Evolutionary conservation across 1,140 invertebrate species (phyloP).

Genomic region (Zaprionus taronus): DNA sequence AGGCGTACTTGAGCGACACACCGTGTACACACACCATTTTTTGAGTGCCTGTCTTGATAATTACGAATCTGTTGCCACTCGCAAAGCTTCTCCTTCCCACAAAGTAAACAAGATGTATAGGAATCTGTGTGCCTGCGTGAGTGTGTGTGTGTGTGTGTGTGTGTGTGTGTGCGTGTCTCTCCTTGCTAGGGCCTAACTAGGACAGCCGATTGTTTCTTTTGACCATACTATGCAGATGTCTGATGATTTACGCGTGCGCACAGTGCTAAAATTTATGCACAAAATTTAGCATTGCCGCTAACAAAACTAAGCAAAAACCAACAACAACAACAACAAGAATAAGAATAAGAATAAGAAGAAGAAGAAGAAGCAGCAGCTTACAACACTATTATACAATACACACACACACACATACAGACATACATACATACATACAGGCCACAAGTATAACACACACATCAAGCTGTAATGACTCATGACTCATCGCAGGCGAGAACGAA

Average conservation of each 20-base stretch:
- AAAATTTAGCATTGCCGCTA: conserved; percentile 64
- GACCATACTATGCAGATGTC: conserved; percentile 84
- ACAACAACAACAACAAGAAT: conserved; percentile 1
- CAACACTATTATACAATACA: conserved; percentile 16
- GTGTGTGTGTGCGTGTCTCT: not conserved
- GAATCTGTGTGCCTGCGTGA: not conserved
- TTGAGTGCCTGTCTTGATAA: conserved; percentile 15
- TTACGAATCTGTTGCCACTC: conserved; percentile 10
- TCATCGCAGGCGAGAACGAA: conserved; percentile 30
- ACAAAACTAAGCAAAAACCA: not conserved
- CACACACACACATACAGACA: not conserved
- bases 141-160: conserved; percentile 1
- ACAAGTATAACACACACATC: conserved; percentile 32
- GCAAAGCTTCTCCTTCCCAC: not conserved
- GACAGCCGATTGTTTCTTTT: conserved; percentile 73
- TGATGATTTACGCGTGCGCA: conserved; percentile 75
- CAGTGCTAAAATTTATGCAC: conserved; percentile 38
- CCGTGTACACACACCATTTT: conserved; percentile 3
- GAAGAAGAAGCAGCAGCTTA: conserved; percentile 12
- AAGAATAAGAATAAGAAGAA: not conserved
- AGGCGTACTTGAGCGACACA: not conserved
- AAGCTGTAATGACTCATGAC: conserved; percentile 38
- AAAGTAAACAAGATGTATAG: not conserved
- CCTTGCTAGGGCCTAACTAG: not conserved
- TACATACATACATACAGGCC: conserved; percentile 6